phyloP scores from a whole-genome alignment of 2,888 invertebrate genomes.

The Leptothorax acervorum region DNA sequence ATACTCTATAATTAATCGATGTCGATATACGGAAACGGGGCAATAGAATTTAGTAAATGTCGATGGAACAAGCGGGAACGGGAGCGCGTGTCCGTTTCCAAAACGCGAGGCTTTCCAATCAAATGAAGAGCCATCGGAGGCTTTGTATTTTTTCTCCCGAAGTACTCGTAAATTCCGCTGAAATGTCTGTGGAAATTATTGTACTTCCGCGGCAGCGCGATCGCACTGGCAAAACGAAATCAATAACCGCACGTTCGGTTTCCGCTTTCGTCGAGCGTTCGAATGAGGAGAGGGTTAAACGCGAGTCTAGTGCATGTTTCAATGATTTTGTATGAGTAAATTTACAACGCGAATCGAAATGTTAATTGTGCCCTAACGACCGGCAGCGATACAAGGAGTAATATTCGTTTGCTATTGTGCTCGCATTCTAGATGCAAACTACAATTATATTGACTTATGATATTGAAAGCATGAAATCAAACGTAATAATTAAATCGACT shows the following conservation, averaged over 20 bases:
- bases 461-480: background rate
- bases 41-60: slow-evolving; percentile 24
- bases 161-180: slow-evolving; percentile 53
- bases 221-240: slow-evolving; percentile 43
- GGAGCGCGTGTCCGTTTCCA: slow-evolving; percentile 38
- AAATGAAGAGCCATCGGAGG: slow-evolving; percentile 52
- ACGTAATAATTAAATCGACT: slow-evolving; percentile 10
- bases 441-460: background rate
- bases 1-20: slow-evolving; percentile 17
- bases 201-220: slow-evolving; percentile 42
- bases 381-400: slow-evolving; percentile 62
- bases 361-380: slow-evolving; percentile 70
- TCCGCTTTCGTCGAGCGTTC: slow-evolving; percentile 33
- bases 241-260: slow-evolving; percentile 51
- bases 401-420: slow-evolving; percentile 24
- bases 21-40: background rate
- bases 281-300: slow-evolving; percentile 38
- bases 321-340: slow-evolving; percentile 62
- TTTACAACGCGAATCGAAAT: slow-evolving; percentile 70
- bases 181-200: slow-evolving; percentile 54
- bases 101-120: slow-evolving; percentile 49
- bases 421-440: background rate
- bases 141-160: slow-evolving; percentile 46
- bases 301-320: slow-evolving; percentile 19
- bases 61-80: background rate